phyloP scores from a whole-genome alignment of 2,113 vertebrate species.

The Tragelaphus buxtoni region DNA sequence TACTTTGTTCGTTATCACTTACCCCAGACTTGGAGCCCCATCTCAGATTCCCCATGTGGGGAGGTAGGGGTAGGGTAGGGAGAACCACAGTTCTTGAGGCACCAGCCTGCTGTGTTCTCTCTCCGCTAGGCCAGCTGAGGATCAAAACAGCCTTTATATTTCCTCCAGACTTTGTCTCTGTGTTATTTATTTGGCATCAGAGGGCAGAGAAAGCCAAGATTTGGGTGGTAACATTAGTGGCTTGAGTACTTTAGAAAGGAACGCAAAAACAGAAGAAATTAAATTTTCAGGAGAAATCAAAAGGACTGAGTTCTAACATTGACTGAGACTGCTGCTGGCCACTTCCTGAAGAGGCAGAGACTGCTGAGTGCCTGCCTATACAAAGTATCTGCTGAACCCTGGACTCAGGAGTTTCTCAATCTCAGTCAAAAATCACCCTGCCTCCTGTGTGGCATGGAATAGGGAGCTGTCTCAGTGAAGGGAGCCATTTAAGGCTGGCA shows the following conservation, averaged over 20 bases:
- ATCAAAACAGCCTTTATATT: neutral
- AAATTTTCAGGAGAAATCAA: neutral
- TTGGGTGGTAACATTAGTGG: neutral
- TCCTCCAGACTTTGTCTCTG: neutral
- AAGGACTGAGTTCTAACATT: neutral
- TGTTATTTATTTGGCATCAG: neutral
- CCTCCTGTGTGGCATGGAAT: neutral
- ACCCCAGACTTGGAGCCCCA: neutral
- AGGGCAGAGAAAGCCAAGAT: neutral
- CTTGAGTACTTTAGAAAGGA: neutral
- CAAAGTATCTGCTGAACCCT: neutral
- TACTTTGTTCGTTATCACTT: neutral
- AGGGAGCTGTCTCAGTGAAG: neutral
- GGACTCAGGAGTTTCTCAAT: neutral
- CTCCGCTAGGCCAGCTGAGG: neutral
- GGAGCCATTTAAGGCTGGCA: neutral
- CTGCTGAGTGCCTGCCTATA: neutral
- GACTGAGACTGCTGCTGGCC: neutral
- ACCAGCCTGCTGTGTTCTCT: neutral
- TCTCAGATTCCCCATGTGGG: neutral
- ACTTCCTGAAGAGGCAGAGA: neutral
- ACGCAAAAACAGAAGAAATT: neutral
- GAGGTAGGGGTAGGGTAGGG: neutral
- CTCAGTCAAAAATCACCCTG: neutral
- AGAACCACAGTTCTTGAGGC: neutral